phyloP scores from a whole-genome alignment of 2,888 invertebrate species.

The Malthinus seriepunctatus region DNA sequence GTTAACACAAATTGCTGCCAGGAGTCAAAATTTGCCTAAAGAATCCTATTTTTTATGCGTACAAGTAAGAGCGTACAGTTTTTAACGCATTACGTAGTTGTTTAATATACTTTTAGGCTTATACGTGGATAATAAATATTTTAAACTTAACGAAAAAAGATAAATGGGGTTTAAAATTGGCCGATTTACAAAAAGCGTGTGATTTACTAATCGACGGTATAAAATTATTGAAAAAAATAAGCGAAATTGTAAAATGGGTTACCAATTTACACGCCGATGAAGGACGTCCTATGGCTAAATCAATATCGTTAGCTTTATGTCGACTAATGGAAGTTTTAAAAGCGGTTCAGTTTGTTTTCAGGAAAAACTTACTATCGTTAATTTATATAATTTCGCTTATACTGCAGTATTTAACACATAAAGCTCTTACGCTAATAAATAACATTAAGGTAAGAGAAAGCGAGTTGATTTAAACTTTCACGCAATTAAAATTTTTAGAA shows the following conservation, averaged over 20 bases:
- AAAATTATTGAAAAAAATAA: constrained; percentile 53
- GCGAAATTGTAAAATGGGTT: constrained; percentile 61
- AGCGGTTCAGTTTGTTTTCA: constrained; percentile 72
- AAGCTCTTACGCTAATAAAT: constrained; percentile 68
- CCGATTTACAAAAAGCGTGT: constrained; percentile 60
- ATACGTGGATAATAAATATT: constrained; percentile 66
- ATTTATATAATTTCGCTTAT: constrained; percentile 76
- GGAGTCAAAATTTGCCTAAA: constrained; percentile 63
- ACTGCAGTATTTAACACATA: constrained; percentile 78
- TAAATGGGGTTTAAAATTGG: constrained; percentile 56
- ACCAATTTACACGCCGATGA: constrained; percentile 72
- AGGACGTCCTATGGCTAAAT: constrained; percentile 77
- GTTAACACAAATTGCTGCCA: constrained; percentile 60
- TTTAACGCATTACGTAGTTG: too few species aligned
- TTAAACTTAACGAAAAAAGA: constrained; percentile 57
- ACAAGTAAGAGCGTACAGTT: constrained; percentile 47
- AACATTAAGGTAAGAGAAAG: constrained; percentile 63
- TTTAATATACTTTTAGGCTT: too few species aligned
- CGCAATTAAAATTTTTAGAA: constrained; percentile 51
- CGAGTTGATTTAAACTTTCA: not conserved
- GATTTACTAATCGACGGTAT: constrained; percentile 60
- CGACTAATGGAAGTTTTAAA: constrained; percentile 81
- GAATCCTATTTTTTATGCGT: constrained; percentile 61
- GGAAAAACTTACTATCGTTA: constrained; percentile 69
- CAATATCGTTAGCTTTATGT: constrained; percentile 74